Evolutionary conservation across 2,113 vertebrate genomes (phyloP), one percentile per base, ranked within the genome.

Genomic region (Muscicapa adusta): DNA sequence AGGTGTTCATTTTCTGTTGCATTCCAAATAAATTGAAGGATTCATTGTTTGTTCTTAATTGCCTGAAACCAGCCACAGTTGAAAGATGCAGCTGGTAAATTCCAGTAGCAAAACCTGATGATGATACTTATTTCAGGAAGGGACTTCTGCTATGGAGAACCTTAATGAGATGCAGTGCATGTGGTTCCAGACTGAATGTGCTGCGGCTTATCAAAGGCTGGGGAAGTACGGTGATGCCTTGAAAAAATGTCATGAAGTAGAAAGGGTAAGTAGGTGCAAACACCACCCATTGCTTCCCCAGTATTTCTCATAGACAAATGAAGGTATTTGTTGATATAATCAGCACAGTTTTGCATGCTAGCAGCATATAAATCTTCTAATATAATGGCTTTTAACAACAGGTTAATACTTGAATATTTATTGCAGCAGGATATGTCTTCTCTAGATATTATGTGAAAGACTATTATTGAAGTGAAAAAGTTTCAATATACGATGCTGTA

Each of bases 121-220:
- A 77, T 79, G 50, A 31, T 9, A n/a, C 66, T 82, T 71, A 12
- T 98, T 98, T 94, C 89, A 98, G 98, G 98, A 98, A 94, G 98
- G 98, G 68, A 97, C 96, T 18, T 98, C 98, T 92, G 97, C 98
- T 19, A 97, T 98, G 97, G 98, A 98, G 85, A 98, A 98, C 89
- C 96, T 98, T 11, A 98, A 98, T 4, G 98, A 98, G 90, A 98
- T 98, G 98, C 98, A 98, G 61, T 98, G 98, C 47, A 98, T 98
- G 98, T 98, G 98, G 98, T 98, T 98, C 96, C 98, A 98, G 82
- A 98, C 97, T 0, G 98, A 98, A 89, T 98, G 98, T 80, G 98
- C 98, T 2, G 89, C 93, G 14, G 97, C 98, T 58, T 98, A 98
- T 74, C 98, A 98, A 87, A 97, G 97, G 48, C 79, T 98, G 6